Conservation (phyloP, 2,797 vertebrate genomes). For the Staurois parvus region DNA sequence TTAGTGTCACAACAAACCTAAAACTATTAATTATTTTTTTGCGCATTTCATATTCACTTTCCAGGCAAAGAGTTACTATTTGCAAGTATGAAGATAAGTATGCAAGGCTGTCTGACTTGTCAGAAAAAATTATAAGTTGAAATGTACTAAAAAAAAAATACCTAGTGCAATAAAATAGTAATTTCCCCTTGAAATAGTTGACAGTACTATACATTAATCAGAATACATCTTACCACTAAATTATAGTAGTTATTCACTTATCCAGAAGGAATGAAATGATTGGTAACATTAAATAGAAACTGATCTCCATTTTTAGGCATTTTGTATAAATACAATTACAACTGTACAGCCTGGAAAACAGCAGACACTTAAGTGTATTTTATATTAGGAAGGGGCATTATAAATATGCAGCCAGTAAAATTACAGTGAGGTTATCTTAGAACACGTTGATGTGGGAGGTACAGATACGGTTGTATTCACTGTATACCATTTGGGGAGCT, state of each 20-base stretch:
- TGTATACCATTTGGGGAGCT: no score
- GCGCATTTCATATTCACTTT: slow-evolving; percentile 17
- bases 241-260: slow-evolving; percentile 15
- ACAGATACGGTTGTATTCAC: no score
- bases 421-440: no score
- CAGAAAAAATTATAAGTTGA: slow-evolving; percentile 38
- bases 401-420: no score
- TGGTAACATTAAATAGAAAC: slow-evolving; percentile 27
- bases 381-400: no score
- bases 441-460: no score
- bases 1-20: neutral
- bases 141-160: slow-evolving; percentile 36
- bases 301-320: neutral
- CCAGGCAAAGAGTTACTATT: slow-evolving; percentile 14
- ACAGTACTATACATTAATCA: slow-evolving; percentile 21
- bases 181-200: slow-evolving; percentile 16
- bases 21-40: slow-evolving; percentile 14
- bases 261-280: neutral
- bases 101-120: slow-evolving; percentile 36
- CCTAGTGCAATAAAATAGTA: slow-evolving; percentile 23
- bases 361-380: no score
- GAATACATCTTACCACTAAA: slow-evolving; percentile 15
- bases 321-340: neutral
- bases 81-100: slow-evolving; percentile 27
- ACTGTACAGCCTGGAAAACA: neutral